These are phyloP conservation scores for Pogonophryne albipinna DNA, from an alignment of 2,797 vertebrate genomes.

Conservation along the genomic window DNA sequence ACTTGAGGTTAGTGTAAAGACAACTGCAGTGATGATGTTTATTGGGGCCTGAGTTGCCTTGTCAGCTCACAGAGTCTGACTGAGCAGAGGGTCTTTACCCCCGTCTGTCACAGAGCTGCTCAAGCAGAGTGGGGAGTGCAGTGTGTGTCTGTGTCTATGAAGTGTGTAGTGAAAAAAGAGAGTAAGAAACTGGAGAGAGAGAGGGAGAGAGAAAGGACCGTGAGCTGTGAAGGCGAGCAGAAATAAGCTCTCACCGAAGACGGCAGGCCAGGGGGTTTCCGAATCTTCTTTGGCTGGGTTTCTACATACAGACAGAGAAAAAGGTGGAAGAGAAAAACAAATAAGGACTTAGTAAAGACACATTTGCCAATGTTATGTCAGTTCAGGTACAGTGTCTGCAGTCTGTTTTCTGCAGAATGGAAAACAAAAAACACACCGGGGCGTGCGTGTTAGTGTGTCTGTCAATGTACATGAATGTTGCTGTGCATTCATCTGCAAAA, in stretches of 20 bases:
- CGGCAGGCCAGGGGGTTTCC: constrained; percentile 97
- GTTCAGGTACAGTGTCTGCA: constrained; percentile 31
- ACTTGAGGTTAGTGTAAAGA: constrained; percentile 60
- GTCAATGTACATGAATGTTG: constrained; percentile 9
- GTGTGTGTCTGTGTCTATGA: constrained; percentile 3
- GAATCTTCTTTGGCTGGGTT: constrained; percentile 96
- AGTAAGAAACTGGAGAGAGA: background rate
- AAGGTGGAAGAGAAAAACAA: constrained; percentile 49
- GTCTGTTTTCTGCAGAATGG: constrained; percentile 2
- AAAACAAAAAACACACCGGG: constrained; percentile 8
- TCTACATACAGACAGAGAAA: constrained; percentile 80
- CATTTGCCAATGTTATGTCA: constrained; percentile 26
- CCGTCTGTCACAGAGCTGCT: constrained; percentile 75
- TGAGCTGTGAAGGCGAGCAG: constrained; percentile 70
- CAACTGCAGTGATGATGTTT: constrained; percentile 67
- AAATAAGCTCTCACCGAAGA: constrained; percentile 92
- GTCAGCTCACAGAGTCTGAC: constrained; percentile 65
- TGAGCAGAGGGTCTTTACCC: constrained; percentile 72
- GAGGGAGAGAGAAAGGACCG: constrained; percentile 36
- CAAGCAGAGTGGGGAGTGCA: constrained; percentile 62
- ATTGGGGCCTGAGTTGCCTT: constrained; percentile 69
- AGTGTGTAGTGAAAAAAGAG: constrained; percentile 13
- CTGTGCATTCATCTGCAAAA: constrained; percentile 18
- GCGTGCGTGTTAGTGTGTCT: background rate
- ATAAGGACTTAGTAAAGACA: no score